Evolutionary conservation across 37 sponge, comb jelly and placozoan genomes (phyloP), one percentile per base, ranked within the genome.

Genomic region (Geodia barretti): DNA sequence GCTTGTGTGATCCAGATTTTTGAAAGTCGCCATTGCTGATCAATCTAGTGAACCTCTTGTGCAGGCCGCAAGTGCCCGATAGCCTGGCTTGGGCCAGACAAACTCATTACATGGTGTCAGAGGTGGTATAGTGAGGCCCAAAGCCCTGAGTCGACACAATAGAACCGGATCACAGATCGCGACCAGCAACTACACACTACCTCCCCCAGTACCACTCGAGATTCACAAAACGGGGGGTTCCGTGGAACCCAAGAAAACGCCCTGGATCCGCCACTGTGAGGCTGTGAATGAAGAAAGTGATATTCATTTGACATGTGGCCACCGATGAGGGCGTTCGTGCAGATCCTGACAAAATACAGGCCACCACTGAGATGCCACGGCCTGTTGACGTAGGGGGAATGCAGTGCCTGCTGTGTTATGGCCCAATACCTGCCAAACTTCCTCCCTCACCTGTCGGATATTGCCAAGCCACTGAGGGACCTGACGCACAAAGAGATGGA

Each of bases 311-410:
- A 7, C 92, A 86, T 63, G 66, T 74, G 3, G 67, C 76, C 60
- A 77, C 73, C 25, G 79, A 64, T 17, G 42, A 77, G 17, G 92
- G 92, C 24, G 63, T 91, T 4, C 38, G 32, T 20, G 74, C 72
- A 9, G 87, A 91, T 60, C 87, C 83, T 31, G 47, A 71, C 64
- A 81, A 82, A 76, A 74, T 91, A 2, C 59, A 67, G 39, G 91
- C 86, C 2, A 82, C 86, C 33, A 29, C 32, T 29, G 68, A 75
- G 62, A 86, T 91, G 91, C 79, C 87, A 8, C 32, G 73, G 8
- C 92, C 87, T 8, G 54, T 19, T 23, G 71, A 83, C 78, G 74
- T 35, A 20, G 36, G 41, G 23, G 87, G 33, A 68, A 61, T 91
- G 9, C 78, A 79, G 33, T 62, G 87, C n/a, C 20, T 86, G 26